Conservation (phyloP, 2,113 vertebrate genomes). For the Isurus oxyrinchus region DNA sequence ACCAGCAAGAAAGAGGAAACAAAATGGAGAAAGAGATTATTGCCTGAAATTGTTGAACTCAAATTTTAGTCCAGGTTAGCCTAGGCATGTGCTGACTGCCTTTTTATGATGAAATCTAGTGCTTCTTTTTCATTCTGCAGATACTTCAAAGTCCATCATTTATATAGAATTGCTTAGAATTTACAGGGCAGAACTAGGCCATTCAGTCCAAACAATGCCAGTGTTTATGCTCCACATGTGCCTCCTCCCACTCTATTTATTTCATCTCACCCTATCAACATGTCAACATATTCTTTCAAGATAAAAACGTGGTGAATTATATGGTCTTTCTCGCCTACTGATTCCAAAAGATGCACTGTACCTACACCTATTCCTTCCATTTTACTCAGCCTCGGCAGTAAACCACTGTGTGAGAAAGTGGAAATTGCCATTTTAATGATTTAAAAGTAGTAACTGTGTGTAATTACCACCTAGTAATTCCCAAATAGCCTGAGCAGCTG, state of each 20-base stretch:
- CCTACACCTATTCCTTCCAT: background rate
- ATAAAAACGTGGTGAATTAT: background rate
- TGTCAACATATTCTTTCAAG: background rate
- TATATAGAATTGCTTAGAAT: background rate
- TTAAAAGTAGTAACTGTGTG: background rate
- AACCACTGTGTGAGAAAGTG: background rate
- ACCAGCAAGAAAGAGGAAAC: background rate
- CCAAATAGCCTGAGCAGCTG: background rate
- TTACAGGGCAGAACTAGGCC: background rate
- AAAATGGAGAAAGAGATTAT: background rate
- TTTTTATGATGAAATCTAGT: background rate
- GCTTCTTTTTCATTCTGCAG: background rate
- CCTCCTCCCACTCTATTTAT: background rate
- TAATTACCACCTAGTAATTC: constrained; percentile 16
- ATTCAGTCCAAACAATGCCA: background rate
- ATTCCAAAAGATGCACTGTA: background rate
- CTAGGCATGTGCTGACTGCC: background rate
- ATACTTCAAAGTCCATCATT: background rate
- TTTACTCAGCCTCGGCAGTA: background rate
- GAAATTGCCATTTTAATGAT: constrained; percentile 7
- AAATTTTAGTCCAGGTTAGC: background rate
- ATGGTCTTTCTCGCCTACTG: background rate
- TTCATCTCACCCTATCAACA: background rate
- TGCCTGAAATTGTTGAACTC: background rate
- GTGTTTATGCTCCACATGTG: background rate